Percentiles rank a stretch among this genome's conserved stretches.
Conservation (phyloP, 1,140 invertebrate species). For the Pachyrhynchus sulphureomaculatus region DNA sequence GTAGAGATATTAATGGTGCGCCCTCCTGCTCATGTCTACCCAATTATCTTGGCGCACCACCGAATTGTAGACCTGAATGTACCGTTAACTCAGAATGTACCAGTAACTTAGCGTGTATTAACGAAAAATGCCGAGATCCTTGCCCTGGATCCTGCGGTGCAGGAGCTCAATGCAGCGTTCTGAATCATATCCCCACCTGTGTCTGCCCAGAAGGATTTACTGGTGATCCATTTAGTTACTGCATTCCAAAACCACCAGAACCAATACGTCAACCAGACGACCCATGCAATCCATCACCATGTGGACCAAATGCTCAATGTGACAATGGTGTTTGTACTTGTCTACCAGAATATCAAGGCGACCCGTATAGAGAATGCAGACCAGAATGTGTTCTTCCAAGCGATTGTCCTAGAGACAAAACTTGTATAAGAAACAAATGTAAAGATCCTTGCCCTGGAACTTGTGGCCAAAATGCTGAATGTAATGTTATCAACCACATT, state of each 20-base stretch:
- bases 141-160: slow-evolving; percentile 68
- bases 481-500: slow-evolving; percentile 67
- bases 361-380: slow-evolving; percentile 62
- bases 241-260: slow-evolving; percentile 51
- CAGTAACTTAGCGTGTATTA: slow-evolving; percentile 58
- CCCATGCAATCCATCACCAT: slow-evolving; percentile 62
- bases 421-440: slow-evolving; percentile 72
- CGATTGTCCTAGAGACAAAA: slow-evolving; percentile 70
- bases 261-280: slow-evolving; percentile 15
- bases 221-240: slow-evolving; percentile 65
- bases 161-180: slow-evolving; percentile 60
- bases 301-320: slow-evolving; percentile 61
- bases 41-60: slow-evolving; percentile 56
- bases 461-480: slow-evolving; percentile 63
- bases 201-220: slow-evolving; percentile 61
- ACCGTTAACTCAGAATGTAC: slow-evolving; percentile 59
- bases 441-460: slow-evolving; percentile 67
- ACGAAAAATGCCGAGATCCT: slow-evolving; percentile 65
- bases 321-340: slow-evolving; percentile 67
- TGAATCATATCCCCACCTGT: slow-evolving; percentile 65
- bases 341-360: slow-evolving; percentile 69
- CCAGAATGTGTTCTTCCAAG: slow-evolving; percentile 66
- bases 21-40: slow-evolving; percentile 63
- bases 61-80: slow-evolving; percentile 59
- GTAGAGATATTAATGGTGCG: slow-evolving; percentile 55